Evolutionary conservation across 2,113 vertebrate genomes (phyloP).

Genomic region (Amphiprion ocellaris): DNA sequence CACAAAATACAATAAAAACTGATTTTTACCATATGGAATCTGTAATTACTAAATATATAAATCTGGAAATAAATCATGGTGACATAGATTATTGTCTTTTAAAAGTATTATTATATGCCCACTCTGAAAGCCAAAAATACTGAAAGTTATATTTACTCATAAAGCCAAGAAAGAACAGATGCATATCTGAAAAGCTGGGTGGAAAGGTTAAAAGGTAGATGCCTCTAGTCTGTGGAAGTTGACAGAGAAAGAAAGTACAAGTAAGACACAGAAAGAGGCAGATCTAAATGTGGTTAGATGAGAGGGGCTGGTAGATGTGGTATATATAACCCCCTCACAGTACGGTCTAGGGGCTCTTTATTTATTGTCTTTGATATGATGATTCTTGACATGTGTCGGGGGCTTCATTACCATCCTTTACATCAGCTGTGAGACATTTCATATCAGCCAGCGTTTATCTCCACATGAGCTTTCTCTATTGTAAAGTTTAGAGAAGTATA

Average conservation of each 20-base stretch:
- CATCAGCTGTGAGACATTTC: constrained; percentile 35
- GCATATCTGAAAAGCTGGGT: background rate
- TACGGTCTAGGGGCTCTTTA: constrained; percentile 22
- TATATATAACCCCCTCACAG: constrained; percentile 33
- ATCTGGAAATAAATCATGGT: background rate
- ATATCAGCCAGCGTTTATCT: constrained; percentile 34
- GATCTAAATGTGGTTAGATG: constrained; percentile 30
- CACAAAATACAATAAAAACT: no score
- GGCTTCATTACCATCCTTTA: constrained; percentile 52
- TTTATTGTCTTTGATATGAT: constrained; percentile 48
- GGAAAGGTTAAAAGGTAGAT: background rate
- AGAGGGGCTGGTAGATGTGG: constrained; percentile 24
- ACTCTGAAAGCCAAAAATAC: no score
- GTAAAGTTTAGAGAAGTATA: constrained; percentile 28
- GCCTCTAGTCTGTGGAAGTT: background rate
- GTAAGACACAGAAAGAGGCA: constrained; percentile 10
- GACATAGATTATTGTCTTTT: background rate
- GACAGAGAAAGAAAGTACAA: constrained; percentile 9
- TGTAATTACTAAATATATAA: no score
- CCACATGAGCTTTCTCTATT: constrained; percentile 17
- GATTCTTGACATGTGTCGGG: constrained; percentile 53
- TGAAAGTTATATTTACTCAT: no score
- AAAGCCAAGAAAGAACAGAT: no score
- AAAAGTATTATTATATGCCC: no score
- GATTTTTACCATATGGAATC: no score